phyloP scores from a whole-genome alignment of 2,797 vertebrate genomes.

The Sus cebifrons region DNA sequence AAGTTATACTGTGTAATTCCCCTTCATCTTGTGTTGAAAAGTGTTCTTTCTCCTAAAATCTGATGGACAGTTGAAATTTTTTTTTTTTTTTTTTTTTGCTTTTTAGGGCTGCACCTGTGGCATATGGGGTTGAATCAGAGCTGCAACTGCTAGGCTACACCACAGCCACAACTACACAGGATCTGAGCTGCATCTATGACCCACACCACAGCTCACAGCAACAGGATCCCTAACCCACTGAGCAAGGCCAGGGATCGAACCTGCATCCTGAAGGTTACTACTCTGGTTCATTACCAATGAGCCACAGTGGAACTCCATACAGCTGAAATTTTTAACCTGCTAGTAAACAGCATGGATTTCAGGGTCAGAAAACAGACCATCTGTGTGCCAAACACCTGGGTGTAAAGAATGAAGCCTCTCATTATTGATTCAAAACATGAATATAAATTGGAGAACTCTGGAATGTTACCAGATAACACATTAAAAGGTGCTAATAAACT shows the following conservation, averaged over 20 bases:
- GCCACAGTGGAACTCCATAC: neutral
- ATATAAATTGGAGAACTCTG: conserved; percentile 59
- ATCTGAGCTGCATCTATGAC: no score
- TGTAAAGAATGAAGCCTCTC: conserved; percentile 44
- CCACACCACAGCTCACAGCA: no score
- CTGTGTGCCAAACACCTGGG: conserved; percentile 63
- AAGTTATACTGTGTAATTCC: conserved; percentile 52
- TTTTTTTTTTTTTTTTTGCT: no score
- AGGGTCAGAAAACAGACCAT: conserved; percentile 67
- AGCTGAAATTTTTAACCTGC: conserved; percentile 67
- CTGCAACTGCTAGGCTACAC: no score
- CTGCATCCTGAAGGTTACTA: no score
- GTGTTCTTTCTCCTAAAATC: conserved; percentile 48
- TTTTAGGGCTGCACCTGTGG: no score
- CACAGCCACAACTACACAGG: no score
- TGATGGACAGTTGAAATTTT: conserved; percentile 55
- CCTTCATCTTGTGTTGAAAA: conserved; percentile 69
- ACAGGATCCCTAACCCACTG: no score
- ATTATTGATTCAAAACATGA: conserved; percentile 68
- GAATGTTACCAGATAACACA: neutral
- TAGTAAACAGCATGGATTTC: conserved; percentile 76
- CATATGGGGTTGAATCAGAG: no score
- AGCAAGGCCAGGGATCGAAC: no score
- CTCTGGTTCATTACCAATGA: no score
- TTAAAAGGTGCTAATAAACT: conserved; percentile 35